phyloP scores from a whole-genome alignment of 2,888 invertebrate genomes.

The Drosophila koepferae region DNA sequence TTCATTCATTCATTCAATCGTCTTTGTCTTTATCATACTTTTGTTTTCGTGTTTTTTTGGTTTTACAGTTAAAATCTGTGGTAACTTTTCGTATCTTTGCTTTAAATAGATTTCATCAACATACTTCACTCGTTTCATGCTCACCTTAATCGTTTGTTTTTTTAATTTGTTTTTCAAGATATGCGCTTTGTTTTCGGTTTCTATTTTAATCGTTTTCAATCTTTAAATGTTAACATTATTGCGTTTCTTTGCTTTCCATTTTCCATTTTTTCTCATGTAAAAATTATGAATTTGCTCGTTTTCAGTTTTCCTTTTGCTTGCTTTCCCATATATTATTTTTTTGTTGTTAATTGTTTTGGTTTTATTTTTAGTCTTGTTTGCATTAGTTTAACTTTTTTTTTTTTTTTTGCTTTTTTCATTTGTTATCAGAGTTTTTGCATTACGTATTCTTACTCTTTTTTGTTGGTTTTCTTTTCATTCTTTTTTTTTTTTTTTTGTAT shows the following conservation, averaged over 20 bases:
- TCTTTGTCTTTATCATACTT: constrained; percentile 23
- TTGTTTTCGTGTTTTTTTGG: constrained; percentile 17
- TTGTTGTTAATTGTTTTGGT: constrained; percentile 4
- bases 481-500: constrained; percentile 72
- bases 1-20: constrained; percentile 41
- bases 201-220: constrained; percentile 23
- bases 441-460: constrained; percentile 56
- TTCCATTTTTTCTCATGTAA: constrained; percentile 62
- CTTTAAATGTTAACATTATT: constrained; percentile 81
- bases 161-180: constrained; percentile 65
- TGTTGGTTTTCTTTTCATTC: constrained; percentile 15
- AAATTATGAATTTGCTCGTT: constrained; percentile 71
- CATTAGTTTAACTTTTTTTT: constrained; percentile 57
- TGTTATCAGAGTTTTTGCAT: constrained; percentile 52
- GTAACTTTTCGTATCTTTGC: constrained; percentile 57
- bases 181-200: constrained; percentile 77
- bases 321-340: constrained; percentile 17
- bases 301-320: constrained; percentile 32
- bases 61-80: constrained; percentile 64
- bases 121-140: constrained; percentile 17
- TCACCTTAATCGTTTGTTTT: not conserved
- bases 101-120: constrained; percentile 32
- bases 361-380: constrained; percentile 63
- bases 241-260: constrained; percentile 40
- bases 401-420: not conserved